A percentile compares a stretch with the other conserved stretches of the same genome.
These are phyloP conservation scores for Poecilobothrus nobilitatus DNA, from an alignment of 2,888 invertebrate genomes.

Conservation along the genomic window DNA sequence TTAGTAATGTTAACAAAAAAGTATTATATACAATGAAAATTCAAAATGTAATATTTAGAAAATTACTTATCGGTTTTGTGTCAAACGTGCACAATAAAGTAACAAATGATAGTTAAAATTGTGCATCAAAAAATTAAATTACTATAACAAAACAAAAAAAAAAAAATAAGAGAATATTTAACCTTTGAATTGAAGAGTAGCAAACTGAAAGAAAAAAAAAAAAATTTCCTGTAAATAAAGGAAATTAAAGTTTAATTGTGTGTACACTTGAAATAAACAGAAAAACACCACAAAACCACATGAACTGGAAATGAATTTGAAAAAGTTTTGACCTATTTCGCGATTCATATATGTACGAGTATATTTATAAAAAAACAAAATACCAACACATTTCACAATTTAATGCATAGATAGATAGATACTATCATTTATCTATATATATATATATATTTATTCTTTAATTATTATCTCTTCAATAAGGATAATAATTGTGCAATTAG, in stretches of 20 bases:
- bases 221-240: neutral
- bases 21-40: no score
- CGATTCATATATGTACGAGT: neutral
- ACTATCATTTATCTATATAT: no score
- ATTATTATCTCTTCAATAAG: neutral
- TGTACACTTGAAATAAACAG: neutral
- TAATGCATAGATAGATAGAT: no score
- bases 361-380: neutral
- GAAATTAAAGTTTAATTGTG: neutral
- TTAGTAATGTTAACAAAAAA: no score
- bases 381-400: neutral
- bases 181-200: no score
- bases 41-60: no score
- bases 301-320: neutral
- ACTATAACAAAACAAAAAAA: no score
- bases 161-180: no score
- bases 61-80: no score
- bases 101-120: no score
- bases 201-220: neutral
- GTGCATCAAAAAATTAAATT: no score
- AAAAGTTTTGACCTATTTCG: neutral
- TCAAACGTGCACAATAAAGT: no score
- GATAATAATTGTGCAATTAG: neutral
- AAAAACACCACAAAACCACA: neutral
- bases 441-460: neutral